These are phyloP conservation scores for Marisa cornuarietis DNA, from an alignment of 1,140 invertebrate genomes.

Conservation along the genomic window DNA sequence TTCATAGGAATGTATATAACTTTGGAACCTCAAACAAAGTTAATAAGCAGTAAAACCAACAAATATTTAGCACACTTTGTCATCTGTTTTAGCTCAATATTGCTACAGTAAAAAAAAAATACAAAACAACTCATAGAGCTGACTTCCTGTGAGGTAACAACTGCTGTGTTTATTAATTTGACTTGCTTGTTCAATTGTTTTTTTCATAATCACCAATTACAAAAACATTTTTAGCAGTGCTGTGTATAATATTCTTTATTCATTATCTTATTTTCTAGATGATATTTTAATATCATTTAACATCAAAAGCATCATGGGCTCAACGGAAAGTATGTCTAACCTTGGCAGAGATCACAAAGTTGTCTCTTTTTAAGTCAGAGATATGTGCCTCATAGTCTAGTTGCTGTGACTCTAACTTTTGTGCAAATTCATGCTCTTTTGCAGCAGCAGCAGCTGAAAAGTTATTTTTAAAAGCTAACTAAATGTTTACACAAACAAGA, in stretches of 20 bases:
- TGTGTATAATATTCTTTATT: not conserved
- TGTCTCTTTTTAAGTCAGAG: slow-evolving; percentile 60
- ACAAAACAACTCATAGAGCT: no score
- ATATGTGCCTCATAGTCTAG: slow-evolving; percentile 57
- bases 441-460: slow-evolving; percentile 45
- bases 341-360: slow-evolving; percentile 62
- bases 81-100: not conserved
- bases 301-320: not conserved
- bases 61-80: not conserved
- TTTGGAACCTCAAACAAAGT: not conserved
- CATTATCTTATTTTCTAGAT: not conserved
- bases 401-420: slow-evolving; percentile 44
- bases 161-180: no score
- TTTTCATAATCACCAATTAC: not conserved
- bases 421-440: slow-evolving; percentile 40
- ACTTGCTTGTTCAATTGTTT: not conserved
- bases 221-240: not conserved
- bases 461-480: no score
- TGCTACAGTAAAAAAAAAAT: not conserved
- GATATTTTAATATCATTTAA: not conserved
- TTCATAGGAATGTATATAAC: not conserved
- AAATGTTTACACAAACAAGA: no score
- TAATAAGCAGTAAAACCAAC: not conserved
- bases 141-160: no score
- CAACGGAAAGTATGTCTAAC: slow-evolving; percentile 32